phyloP scores from a whole-genome alignment of 2,797 vertebrate species.

The Synanceia verrucosa region DNA sequence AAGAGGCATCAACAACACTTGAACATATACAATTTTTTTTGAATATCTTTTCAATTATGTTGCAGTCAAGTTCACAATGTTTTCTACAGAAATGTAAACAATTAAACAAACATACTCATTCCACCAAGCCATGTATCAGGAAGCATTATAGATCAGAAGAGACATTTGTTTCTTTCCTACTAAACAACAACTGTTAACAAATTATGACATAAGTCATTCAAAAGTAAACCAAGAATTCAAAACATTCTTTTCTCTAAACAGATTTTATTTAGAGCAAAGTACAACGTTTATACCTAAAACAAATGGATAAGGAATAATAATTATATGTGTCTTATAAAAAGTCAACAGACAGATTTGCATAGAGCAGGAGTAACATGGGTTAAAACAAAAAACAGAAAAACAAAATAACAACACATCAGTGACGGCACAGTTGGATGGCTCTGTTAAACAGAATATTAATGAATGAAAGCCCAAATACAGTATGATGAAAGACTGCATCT shows the following conservation, averaged over 20 bases:
- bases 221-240: background rate
- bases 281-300: constrained; percentile 36
- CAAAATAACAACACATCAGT: background rate
- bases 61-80: too few species aligned
- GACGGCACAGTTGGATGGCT: constrained; percentile 5
- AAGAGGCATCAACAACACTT: too few species aligned
- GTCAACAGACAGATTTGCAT: constrained; percentile 23
- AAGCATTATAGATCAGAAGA: background rate
- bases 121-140: background rate
- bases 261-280: constrained; percentile 69
- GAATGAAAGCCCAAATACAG: background rate
- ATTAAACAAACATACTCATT: background rate
- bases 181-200: background rate
- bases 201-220: background rate
- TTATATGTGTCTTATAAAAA: background rate
- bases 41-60: background rate
- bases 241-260: constrained; percentile 30
- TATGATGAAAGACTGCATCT: constrained; percentile 5
- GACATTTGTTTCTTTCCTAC: background rate
- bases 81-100: background rate
- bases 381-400: constrained; percentile 18
- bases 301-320: constrained; percentile 45
- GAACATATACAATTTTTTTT: too few species aligned
- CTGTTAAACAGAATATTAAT: constrained; percentile 15
- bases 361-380: background rate